Percentiles rank a stretch among this genome's conserved stretches.
Conservation (phyloP, 2,113 vertebrate genomes). For the Ifrita kowaldi region DNA sequence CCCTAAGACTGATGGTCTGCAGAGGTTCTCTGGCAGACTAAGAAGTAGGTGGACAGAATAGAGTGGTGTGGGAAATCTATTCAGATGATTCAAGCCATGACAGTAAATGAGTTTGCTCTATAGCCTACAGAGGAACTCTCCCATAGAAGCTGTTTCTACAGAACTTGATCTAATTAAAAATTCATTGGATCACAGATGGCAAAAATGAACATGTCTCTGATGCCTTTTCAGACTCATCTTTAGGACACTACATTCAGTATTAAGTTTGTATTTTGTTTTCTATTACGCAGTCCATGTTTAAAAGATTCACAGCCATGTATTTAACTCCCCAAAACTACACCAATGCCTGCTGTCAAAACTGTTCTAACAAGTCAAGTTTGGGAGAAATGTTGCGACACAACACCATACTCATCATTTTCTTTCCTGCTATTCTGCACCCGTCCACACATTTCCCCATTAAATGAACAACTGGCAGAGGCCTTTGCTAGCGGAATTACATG, state of each 20-base stretch:
- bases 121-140: background rate
- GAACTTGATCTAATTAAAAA: constrained; percentile 24
- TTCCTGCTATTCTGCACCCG: background rate
- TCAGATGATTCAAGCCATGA: background rate
- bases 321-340: background rate
- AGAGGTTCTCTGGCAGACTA: background rate
- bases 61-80: background rate
- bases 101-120: background rate
- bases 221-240: background rate
- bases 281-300: background rate
- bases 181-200: background rate
- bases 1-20: background rate
- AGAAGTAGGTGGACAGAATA: background rate
- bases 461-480: background rate
- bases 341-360: background rate
- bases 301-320: background rate
- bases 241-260: background rate
- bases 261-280: background rate
- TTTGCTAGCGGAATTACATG: background rate
- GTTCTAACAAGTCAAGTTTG: background rate
- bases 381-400: background rate
- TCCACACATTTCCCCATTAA: background rate
- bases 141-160: background rate
- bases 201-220: background rate
- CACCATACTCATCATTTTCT: background rate